Conservation (phyloP, 2,113 vertebrate species). For the Cephalopholis sonnerati region DNA sequence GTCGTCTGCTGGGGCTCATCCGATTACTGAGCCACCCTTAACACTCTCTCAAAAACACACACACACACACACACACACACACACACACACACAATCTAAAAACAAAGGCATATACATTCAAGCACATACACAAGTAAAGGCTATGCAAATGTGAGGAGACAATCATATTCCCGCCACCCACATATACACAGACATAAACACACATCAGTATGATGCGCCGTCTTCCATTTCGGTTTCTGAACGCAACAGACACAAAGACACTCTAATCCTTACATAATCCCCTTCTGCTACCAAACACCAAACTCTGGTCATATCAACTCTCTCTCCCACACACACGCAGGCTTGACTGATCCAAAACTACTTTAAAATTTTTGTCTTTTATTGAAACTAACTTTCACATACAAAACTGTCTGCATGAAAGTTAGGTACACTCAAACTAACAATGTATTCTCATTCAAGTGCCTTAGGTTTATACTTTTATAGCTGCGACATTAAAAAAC, state of each 20-base stretch:
- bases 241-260: conserved; percentile 86
- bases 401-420: conserved; percentile 23
- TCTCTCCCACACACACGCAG: conserved; percentile 58
- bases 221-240: conserved; percentile 79
- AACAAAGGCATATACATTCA: conserved; percentile 57
- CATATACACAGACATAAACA: conserved; percentile 49
- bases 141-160: conserved; percentile 73
- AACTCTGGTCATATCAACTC: conserved; percentile 81
- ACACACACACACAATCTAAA: conserved; percentile 38
- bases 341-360: conserved; percentile 38
- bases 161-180: conserved; percentile 77
- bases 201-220: conserved; percentile 54
- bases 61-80: conserved; percentile 46
- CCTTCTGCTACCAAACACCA: conserved; percentile 87
- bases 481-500: conserved; percentile 23
- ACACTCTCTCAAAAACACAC: conserved; percentile 67
- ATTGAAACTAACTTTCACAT: conserved; percentile 25
- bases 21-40: conserved; percentile 86
- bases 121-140: conserved; percentile 50
- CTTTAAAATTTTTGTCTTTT: conserved; percentile 36
- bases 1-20: conserved; percentile 86
- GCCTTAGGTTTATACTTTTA: conserved; percentile 24
- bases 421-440: conserved; percentile 23
- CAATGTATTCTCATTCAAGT: not conserved
- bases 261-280: conserved; percentile 88